Percentiles rank a stretch among this genome's conserved stretches.
These are phyloP conservation scores for Lepus townsendii DNA, from an alignment of 2,797 vertebrate genomes.

Conservation along the genomic window DNA sequence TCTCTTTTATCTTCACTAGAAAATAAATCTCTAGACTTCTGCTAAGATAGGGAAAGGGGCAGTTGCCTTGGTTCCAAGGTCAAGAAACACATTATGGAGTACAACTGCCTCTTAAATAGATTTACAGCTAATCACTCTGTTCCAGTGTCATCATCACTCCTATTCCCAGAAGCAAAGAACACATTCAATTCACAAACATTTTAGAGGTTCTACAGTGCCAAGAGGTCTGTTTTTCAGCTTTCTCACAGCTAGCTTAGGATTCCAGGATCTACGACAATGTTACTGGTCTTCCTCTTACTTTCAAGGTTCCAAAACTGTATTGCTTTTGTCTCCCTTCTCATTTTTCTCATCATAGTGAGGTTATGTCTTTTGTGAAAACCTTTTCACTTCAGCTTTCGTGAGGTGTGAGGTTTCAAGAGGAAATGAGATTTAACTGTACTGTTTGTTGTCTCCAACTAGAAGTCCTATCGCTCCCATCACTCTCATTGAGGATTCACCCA, in stretches of 20 bases:
- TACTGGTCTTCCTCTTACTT: background rate
- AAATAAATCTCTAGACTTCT: constrained; percentile 18
- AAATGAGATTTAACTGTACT: constrained; percentile 17
- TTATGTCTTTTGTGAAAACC: background rate
- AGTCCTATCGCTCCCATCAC: background rate
- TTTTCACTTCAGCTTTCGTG: constrained; percentile 32
- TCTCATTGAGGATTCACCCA: background rate
- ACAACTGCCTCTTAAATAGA: background rate
- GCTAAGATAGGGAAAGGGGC: background rate
- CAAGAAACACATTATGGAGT: background rate
- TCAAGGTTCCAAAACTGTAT: background rate
- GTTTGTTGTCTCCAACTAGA: background rate
- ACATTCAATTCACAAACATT: background rate
- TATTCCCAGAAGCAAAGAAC: constrained; percentile 12
- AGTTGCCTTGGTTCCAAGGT: constrained; percentile 2
- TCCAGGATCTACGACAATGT: background rate
- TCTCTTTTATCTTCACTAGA: constrained; percentile 46
- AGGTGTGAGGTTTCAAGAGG: constrained; percentile 14
- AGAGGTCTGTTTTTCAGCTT: background rate
- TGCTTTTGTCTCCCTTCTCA: constrained; percentile 16
- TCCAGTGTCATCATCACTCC: background rate
- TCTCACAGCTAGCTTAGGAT: background rate
- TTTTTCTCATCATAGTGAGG: background rate
- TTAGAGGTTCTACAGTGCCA: background rate
- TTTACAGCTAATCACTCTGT: background rate